Evolutionary conservation across 2,797 vertebrate genomes (phyloP).

Genomic region (Antennarius maculatus): DNA sequence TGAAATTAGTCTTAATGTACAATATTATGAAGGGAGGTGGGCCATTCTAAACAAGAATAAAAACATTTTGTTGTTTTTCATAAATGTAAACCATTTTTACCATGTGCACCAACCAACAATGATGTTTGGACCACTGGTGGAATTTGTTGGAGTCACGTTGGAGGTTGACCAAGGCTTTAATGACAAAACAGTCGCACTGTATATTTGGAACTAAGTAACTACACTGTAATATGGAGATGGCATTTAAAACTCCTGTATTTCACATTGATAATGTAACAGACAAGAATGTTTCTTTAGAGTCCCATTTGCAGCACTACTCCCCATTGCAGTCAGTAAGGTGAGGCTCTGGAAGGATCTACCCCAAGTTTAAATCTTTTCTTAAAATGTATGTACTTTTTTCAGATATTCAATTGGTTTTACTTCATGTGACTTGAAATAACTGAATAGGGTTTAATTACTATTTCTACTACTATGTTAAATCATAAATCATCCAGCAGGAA

Average conservation of each 20-base stretch:
- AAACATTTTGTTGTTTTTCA: too few species aligned
- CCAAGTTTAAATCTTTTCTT: constrained; percentile 6
- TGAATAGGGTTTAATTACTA: too few species aligned
- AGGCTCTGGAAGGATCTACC: not conserved
- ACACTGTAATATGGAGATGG: not conserved
- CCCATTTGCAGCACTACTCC: not conserved
- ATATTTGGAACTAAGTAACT: not conserved
- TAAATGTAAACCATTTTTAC: not conserved
- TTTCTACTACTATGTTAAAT: not conserved
- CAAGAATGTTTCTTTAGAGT: not conserved
- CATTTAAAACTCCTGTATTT: constrained; percentile 2
- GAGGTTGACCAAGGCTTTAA: not conserved
- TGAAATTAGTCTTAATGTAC: constrained; percentile 5
- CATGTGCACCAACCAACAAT: not conserved
- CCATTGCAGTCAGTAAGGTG: not conserved
- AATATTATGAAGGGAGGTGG: constrained; percentile 6
- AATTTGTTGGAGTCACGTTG: constrained; percentile 5
- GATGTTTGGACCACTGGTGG: not conserved
- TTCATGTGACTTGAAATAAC: too few species aligned
- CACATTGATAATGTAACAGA: not conserved
- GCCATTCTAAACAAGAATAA: constrained; percentile 7
- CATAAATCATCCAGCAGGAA: too few species aligned
- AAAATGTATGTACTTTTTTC: not conserved
- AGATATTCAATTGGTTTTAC: too few species aligned
- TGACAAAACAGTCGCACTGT: not conserved